Evolutionary conservation across 2,113 vertebrate genomes (phyloP).

Genomic region (Parotia lawesii): DNA sequence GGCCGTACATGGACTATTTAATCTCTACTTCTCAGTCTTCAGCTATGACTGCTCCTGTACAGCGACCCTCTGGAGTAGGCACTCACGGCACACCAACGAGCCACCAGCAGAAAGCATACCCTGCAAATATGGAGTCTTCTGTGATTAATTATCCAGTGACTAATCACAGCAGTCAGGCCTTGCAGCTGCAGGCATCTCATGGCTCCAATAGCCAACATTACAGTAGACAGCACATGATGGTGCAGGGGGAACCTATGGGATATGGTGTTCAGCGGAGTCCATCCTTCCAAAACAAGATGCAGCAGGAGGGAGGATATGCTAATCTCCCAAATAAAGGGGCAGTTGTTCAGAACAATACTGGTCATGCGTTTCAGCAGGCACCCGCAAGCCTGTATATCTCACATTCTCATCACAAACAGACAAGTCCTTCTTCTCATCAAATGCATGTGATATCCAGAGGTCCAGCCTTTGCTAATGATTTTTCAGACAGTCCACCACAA

Average conservation of each 20-base stretch:
- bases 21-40: conserved; percentile 78
- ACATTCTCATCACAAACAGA: conserved; percentile 86
- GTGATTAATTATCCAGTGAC: conserved; percentile 82
- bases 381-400: conserved; percentile 77
- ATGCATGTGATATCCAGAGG: conserved; percentile 85
- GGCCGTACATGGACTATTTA: conserved; percentile 89
- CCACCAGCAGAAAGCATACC: conserved; percentile 81
- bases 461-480: conserved; percentile 80
- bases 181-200: conserved; percentile 78
- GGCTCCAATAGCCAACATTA: conserved; percentile 81
- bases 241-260: conserved; percentile 74
- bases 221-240: conserved; percentile 82
- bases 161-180: conserved; percentile 71
- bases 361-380: conserved; percentile 76
- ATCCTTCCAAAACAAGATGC: conserved; percentile 93
- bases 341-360: conserved; percentile 75
- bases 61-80: conserved; percentile 77
- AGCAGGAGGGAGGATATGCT: conserved; percentile 80
- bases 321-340: conserved; percentile 82
- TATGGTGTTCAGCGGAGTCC: conserved; percentile 91
- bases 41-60: conserved; percentile 78
- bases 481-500: conserved; percentile 83
- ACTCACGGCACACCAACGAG: conserved; percentile 72
- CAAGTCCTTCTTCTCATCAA: conserved; percentile 86
- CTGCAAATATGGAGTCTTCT: conserved; percentile 79